Evolutionary conservation across 2,888 invertebrate species (phyloP), one percentile per base, ranked within the genome.

Genomic region (Diaprepes abbreviatus): DNA sequence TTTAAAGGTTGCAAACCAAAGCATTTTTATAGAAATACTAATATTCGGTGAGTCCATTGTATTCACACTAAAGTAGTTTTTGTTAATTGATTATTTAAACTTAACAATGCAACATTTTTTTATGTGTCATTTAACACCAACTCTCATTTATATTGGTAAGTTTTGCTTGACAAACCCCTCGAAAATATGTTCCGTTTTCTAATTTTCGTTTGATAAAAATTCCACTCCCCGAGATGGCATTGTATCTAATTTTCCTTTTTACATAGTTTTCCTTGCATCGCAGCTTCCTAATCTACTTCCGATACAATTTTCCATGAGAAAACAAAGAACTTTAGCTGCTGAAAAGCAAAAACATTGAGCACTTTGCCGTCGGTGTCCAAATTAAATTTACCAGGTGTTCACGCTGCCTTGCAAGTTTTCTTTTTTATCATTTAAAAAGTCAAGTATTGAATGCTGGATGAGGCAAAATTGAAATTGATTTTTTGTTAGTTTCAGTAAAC

Each of bases 291-390:
- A 57, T 57, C 17, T 38, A 38, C 57, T 57, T 57, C 24, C 57
- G 40, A 57, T 57, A 57, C 57, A 57, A 57, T 57, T 57, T 55
- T 38, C 38, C 38, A 24, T 57, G 38, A 38, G 38, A 57, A 57
- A 57, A 57, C 57, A 57, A 57, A 57, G 57, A 38, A 57, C 28
- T 50, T 50, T 50, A 1, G 24, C 6, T 21, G 38, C 55, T 21
- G 40, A 38, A 19, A 57, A 57, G 57, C 38, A 57, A 57, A 36
- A 57, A 57, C 57, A 57, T 38, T n/a, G 57, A 38, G 38, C 57
- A 57, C 57, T 57, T 57, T 57, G 38, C 16, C 16, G 24, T 17
- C 7, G 57, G 21, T 24, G 40, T 16, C 24, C 40, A 57, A 57
- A 57, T 57, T 57, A 57, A 57, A 57, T 57, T 57, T 57, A 38